Evolutionary conservation across 2,113 vertebrate species (phyloP), one percentile per base, ranked within the genome.

Genomic region (Etheostoma spectabile): DNA sequence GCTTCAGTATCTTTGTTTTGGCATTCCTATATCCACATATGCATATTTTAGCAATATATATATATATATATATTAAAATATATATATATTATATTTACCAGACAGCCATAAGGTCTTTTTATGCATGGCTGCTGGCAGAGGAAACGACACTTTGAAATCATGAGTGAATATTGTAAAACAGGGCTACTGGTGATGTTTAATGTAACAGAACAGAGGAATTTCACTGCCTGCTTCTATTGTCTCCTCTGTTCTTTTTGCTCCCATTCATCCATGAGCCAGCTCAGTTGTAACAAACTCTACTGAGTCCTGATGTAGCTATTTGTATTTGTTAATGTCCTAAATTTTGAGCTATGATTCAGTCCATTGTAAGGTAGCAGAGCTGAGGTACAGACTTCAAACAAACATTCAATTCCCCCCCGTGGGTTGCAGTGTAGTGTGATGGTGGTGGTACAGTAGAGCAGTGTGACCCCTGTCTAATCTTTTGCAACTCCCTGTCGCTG

Each of bases 111-210:
- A 57, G 51, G 84, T 80, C 59, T 84, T 85, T 85, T 87, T 24
- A 84, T 84, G 84, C 91, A 92, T 87, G 81, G 82, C 84, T 86
- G 79, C 76, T 81, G 46, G 80, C 75, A 74, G 83, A 84, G 22
- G 78, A 74, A 69, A 63, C 63, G 81, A 76, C 61, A 67, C 69
- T 84, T 79, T 83, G 61, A 86, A 82, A 82, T 78, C 64, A 81
- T 72, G 35, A 78, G 78, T 77, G 86, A 83, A 74, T 81, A 84
- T 79, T 81, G 57, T 86, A 69, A 90, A 89, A 91, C 87, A 90
- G 90, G 91, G 93, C 90, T 93, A 90, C 79, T 65, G 81, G 72
- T 85, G 80, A 87, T 88, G 78, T 84, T 87, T 81, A 80, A 87
- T 88, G 81, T 69, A 84, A 90, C 77, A 82, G 77, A 69, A 75